Evolutionary conservation across 2,888 invertebrate genomes (phyloP).

Genomic region (Cacoxenus indagator): DNA sequence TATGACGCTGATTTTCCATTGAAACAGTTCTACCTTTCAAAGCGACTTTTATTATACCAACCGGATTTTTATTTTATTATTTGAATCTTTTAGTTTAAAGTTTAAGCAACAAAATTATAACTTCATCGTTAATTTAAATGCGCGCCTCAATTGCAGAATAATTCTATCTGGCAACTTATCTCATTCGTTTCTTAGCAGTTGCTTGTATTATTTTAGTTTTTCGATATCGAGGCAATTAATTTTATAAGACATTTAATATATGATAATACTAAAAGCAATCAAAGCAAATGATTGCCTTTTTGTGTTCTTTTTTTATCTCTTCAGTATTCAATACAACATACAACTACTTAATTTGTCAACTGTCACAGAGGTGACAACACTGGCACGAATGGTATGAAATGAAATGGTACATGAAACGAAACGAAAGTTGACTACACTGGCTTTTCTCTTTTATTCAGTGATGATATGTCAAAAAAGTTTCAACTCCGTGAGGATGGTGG

Average conservation of each 20-base stretch:
- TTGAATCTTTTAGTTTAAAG: too few species aligned
- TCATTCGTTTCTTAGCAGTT: too few species aligned
- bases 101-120: too few species aligned
- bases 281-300: not conserved
- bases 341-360: slow-evolving; percentile 8
- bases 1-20: too few species aligned
- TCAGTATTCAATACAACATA: not conserved
- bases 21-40: too few species aligned
- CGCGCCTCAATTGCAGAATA: too few species aligned
- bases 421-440: slow-evolving; percentile 57
- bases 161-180: too few species aligned
- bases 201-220: too few species aligned
- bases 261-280: not conserved
- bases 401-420: slow-evolving; percentile 35
- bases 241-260: slow-evolving; percentile 43
- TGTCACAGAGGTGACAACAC: slow-evolving; percentile 2
- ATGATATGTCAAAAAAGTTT: slow-evolving; percentile 60
- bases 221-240: too few species aligned
- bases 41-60: too few species aligned
- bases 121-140: too few species aligned
- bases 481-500: slow-evolving; percentile 34
- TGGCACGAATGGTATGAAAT: slow-evolving; percentile 39
- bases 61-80: too few species aligned
- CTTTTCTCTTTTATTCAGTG: slow-evolving; percentile 54
- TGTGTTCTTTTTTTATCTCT: not conserved